Evolutionary conservation across 2,113 vertebrate genomes (phyloP).

Genomic region (Murina feae): DNA sequence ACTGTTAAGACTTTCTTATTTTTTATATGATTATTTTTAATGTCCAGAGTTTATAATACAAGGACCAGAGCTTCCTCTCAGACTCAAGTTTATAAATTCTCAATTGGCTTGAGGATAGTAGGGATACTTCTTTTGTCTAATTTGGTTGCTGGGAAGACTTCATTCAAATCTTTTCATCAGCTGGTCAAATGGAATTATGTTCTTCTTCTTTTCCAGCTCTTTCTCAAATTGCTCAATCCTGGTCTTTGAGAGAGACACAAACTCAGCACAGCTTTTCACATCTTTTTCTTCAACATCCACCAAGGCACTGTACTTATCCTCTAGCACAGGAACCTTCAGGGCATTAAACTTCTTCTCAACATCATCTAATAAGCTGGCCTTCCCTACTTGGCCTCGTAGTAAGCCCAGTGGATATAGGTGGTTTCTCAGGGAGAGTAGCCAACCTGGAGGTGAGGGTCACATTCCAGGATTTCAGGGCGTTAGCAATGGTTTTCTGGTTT

Average conservation of each 20-base stretch:
- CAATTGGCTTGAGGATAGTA: conserved; percentile 80
- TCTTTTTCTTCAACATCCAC: too few relatives aligned
- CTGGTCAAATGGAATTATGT: conserved; percentile 86
- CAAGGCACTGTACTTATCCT: too few relatives aligned
- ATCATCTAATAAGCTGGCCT: too few relatives aligned
- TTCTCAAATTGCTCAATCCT: conserved; percentile 85
- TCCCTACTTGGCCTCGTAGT: too few relatives aligned
- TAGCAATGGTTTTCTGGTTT: too few relatives aligned
- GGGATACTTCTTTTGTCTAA: conserved; percentile 90
- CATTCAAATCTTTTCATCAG: conserved; percentile 91
- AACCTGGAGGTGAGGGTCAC: too few relatives aligned
- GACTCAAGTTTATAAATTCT: conserved; percentile 83
- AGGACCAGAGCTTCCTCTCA: not conserved
- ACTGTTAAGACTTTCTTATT: not conserved
- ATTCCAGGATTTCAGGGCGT: too few relatives aligned
- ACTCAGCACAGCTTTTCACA: conserved; percentile 79
- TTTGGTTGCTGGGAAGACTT: conserved; percentile 90
- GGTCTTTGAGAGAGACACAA: conserved; percentile 85
- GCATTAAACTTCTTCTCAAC: too few relatives aligned
- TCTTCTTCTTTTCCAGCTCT: conserved; percentile 80
- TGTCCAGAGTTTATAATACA: not conserved
- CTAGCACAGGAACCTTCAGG: too few relatives aligned
- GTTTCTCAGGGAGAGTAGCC: too few relatives aligned
- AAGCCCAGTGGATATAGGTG: too few relatives aligned
- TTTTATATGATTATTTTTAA: conserved; percentile 29